These are phyloP conservation scores for Hyles lineata DNA, from an alignment of 2,888 invertebrate species.

Conservation along the genomic window DNA sequence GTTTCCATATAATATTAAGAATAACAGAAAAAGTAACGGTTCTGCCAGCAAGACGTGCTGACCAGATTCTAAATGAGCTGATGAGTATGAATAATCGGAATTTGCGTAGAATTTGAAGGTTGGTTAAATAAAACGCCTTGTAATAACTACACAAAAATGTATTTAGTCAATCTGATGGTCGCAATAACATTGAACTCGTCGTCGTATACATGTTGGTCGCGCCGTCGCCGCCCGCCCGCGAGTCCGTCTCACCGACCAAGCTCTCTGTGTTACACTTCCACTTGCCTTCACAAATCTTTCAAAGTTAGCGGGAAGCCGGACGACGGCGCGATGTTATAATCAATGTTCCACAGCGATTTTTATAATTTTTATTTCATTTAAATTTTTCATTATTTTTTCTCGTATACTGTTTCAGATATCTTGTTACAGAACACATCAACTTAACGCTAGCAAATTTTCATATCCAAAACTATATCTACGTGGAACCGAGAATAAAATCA, in stretches of 20 bases:
- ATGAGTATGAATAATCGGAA: background rate
- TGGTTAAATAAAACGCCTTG: constrained; percentile 58
- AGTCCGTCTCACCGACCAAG: constrained; percentile 38
- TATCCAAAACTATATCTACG: constrained; percentile 48
- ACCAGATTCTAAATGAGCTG: no score
- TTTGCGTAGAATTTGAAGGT: background rate
- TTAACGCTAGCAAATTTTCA: constrained; percentile 66
- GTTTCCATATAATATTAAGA: no score
- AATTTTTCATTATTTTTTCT: constrained; percentile 64
- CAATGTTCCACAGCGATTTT: constrained; percentile 67
- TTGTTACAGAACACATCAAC: constrained; percentile 82
- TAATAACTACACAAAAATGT: constrained; percentile 84
- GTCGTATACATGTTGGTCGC: constrained; percentile 81
- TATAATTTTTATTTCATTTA: constrained; percentile 65
- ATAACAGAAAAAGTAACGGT: no score
- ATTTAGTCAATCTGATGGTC: constrained; percentile 83
- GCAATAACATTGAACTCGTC: constrained; percentile 81
- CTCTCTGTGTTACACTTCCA: background rate
- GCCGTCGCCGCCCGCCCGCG: constrained; percentile 59
- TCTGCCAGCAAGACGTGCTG: no score
- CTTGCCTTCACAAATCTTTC: constrained; percentile 40
- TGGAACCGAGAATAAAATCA: constrained; percentile 52
- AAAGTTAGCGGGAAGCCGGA: constrained; percentile 27
- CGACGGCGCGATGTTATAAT: constrained; percentile 63
- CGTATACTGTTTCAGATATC: constrained; percentile 85